Percentiles rank a stretch among this genome's conserved stretches.
phyloP scores from a whole-genome alignment of 53 echinoderm and acorn worm species.

The Zoroaster sp. region DNA sequence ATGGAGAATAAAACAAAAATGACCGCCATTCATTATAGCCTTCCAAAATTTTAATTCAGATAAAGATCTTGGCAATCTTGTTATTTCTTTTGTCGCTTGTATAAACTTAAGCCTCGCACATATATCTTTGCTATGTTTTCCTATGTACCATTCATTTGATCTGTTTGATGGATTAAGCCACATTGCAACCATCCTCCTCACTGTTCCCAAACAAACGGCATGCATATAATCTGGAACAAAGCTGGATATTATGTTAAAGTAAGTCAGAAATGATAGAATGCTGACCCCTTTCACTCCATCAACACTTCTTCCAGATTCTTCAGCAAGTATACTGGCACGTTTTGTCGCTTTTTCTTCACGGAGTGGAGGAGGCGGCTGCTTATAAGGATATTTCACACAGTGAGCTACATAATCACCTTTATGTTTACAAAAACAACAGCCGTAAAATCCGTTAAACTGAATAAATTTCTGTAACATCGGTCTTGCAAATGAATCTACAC shows the following conservation, averaged over 20 bases:
- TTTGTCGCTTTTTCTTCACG: neutral
- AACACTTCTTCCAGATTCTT: conserved; percentile 8
- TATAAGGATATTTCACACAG: neutral
- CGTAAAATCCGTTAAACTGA: neutral
- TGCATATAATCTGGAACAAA: conserved; percentile 61
- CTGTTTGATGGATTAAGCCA: conserved; percentile 45
- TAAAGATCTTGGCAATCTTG: conserved; percentile 28
- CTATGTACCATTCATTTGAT: neutral
- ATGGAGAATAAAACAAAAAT: neutral
- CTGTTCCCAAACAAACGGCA: conserved; percentile 48
- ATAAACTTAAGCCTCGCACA: neutral
- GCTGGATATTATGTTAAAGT: conserved; percentile 42
- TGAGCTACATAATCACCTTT: neutral
- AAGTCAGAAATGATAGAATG: conserved; percentile 38
- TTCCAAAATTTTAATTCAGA: conserved; percentile 28
- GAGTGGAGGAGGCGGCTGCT: neutral
- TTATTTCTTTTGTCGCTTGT: conserved; percentile 36
- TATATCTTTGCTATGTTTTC: neutral
- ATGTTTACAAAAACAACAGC: neutral
- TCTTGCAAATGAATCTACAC: neutral
- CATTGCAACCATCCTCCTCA: neutral
- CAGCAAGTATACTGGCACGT: neutral
- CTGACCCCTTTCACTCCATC: conserved; percentile 42
- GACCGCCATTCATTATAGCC: conserved; percentile 34
- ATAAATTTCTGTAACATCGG: neutral